Evolutionary conservation across 2,797 vertebrate species (phyloP).

Genomic region (Bufotes viridis): DNA sequence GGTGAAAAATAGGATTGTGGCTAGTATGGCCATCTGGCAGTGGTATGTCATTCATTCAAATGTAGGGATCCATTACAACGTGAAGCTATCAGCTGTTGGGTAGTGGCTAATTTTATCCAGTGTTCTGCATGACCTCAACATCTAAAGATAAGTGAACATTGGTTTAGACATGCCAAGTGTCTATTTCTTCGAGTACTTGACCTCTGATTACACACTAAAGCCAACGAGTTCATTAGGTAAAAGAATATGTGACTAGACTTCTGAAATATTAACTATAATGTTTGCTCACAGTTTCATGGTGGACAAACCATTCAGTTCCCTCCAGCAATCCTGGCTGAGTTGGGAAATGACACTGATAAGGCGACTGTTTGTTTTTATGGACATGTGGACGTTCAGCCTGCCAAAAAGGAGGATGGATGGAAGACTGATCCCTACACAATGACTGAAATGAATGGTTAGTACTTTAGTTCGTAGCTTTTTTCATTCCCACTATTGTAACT

Average conservation of each 20-base stretch:
- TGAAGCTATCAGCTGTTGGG: not conserved
- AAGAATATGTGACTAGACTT: not conserved
- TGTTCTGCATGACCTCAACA: not conserved
- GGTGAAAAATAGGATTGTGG: not conserved
- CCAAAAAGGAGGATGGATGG: conserved; percentile 76
- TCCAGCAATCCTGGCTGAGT: conserved; percentile 72
- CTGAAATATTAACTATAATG: not conserved
- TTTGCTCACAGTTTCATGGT: conserved; percentile 67
- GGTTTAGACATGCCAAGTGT: not conserved
- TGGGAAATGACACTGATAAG: conserved; percentile 72
- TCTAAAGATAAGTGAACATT: not conserved
- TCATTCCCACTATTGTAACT: not conserved
- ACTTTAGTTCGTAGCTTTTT: not conserved
- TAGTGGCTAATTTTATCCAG: not conserved
- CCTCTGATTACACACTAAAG: too few species aligned
- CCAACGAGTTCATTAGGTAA: not conserved
- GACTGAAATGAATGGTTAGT: conserved; percentile 74
- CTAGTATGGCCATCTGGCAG: not conserved
- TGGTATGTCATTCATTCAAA: not conserved
- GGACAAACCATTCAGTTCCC: conserved; percentile 72
- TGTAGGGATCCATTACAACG: too few species aligned
- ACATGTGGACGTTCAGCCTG: conserved; percentile 80
- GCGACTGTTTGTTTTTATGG: conserved; percentile 78
- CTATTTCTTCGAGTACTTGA: not conserved
- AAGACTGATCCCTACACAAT: conserved; percentile 71